A percentile compares a stretch with the other conserved stretches of the same genome.
These are phyloP conservation scores for Hydractinia symbiolongicarpus DNA, from an alignment of 30 jellyfish, hydroid and myxozoan genomes.

Conservation along the genomic window DNA sequence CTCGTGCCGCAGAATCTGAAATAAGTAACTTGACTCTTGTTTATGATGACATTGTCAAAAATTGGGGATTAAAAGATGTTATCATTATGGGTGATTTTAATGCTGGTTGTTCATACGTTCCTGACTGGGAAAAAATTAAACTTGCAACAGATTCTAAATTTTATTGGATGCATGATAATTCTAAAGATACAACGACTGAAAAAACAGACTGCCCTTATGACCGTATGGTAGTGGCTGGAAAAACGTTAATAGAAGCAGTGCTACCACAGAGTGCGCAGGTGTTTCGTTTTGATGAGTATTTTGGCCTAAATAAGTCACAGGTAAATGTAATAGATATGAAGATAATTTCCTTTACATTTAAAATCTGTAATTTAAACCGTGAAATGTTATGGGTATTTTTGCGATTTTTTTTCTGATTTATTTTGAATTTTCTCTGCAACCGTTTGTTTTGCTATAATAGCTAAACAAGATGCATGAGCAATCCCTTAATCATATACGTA, in stretches of 20 bases:
- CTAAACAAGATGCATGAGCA: too few relatives aligned
- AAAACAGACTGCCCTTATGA: constrained; percentile 88
- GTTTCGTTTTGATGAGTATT: constrained; percentile 51
- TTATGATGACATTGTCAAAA: constrained; percentile 39
- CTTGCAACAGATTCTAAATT: constrained; percentile 67
- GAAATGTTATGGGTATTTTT: too few relatives aligned
- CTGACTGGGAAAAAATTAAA: constrained; percentile 51
- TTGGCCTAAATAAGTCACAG: constrained; percentile 28
- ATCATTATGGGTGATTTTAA: constrained; percentile 91
- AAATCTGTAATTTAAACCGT: too few relatives aligned
- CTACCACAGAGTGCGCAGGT: constrained; percentile 54
- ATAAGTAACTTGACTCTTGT: constrained; percentile 55
- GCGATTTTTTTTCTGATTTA: too few relatives aligned
- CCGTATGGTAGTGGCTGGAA: constrained; percentile 81
- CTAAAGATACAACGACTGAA: constrained; percentile 66
- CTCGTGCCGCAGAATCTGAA: constrained; percentile 62
- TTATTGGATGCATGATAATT: constrained; percentile 75
- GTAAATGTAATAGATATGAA: constrained; percentile 31
- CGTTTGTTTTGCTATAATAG: background rate
- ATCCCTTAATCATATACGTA: background rate
- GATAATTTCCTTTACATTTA: too few relatives aligned
- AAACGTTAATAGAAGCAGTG: constrained; percentile 36
- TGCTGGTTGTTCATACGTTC: constrained; percentile 79
- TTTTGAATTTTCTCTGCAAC: too few relatives aligned
- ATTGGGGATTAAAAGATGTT: constrained; percentile 39